Evolutionary conservation across 2,113 vertebrate species (phyloP), one percentile per base, ranked within the genome.

Genomic region (Myrmecophaga tridactyla): DNA sequence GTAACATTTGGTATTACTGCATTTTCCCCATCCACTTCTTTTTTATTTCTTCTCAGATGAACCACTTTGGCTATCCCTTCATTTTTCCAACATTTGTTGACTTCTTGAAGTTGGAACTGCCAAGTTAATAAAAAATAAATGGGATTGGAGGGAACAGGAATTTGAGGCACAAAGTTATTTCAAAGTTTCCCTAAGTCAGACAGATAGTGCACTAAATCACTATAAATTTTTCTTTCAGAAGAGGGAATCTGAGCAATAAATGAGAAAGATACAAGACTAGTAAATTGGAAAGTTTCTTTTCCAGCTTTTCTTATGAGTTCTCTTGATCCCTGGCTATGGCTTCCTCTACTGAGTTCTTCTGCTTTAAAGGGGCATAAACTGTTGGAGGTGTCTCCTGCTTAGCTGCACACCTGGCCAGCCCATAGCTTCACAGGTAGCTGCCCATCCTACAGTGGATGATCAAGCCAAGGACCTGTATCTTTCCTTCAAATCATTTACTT

Each of bases 351-450:
- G 12, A 51, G 43, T 9, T 27, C 18, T 82, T 25, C 31, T 72
- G 1, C 9, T 80, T 0, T 7, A 3, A n/a, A 9, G 20, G 4
- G 4, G 1, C 34, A 34, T 31, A 34, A 82, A 18, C 53, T 82
- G 43, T 27, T n/a, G 18, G 14, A 27, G 3, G 4, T n/a, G 3
- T 56, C 21, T 62, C 7, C 77, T 18, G 0, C n/a, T 31, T 7
- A 8, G 1, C 15, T 15, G 27, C 13, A 34, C 12, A 8, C 20
- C n/a, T n/a, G 21, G 6, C 34, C 56, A 25, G 39, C 39, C 36
- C 25, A 17, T 7, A 63, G 39, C 13, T 12, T 39, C 20, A 34
- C 39, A 51, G 39, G 14, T 56, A 56, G 17, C 53, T 56, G 53
- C 18, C 53, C 53, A 56, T 56, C n/a, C 69, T 72, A 21, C 51